Percentiles rank a stretch among this genome's conserved stretches.
phyloP scores from a whole-genome alignment of 2,113 vertebrate species.

The Synodontis membranacea region DNA sequence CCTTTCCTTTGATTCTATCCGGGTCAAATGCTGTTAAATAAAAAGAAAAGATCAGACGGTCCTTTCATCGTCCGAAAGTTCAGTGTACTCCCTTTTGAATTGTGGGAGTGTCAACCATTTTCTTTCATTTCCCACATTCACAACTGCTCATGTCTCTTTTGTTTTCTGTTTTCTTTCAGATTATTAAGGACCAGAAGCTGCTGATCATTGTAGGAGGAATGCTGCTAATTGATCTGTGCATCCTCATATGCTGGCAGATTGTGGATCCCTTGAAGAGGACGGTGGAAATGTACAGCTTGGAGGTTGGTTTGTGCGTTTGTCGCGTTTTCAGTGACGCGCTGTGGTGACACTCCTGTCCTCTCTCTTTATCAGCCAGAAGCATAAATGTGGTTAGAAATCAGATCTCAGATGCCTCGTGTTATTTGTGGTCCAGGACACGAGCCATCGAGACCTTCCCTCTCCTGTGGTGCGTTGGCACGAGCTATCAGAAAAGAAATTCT shows the following conservation, averaged over 20 bases:
- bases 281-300: constrained; percentile 96
- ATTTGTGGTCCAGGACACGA: constrained; percentile 70
- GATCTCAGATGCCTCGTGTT: constrained; percentile 51
- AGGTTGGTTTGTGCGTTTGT: constrained; percentile 75
- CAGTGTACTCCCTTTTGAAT: constrained; percentile 52
- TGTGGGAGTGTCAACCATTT: background rate
- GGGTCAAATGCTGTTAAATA: constrained; percentile 68
- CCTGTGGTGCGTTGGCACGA: constrained; percentile 66
- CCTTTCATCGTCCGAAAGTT: constrained; percentile 76
- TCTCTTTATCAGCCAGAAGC: constrained; percentile 22
- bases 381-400: constrained; percentile 23
- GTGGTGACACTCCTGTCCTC: background rate
- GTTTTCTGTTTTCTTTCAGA: constrained; percentile 74
- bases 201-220: constrained; percentile 98
- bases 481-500: constrained; percentile 62
- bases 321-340: background rate
- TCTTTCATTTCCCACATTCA: constrained; percentile 30
- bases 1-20: constrained; percentile 74
- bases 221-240: constrained; percentile 98
- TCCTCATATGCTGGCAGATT: constrained; percentile 99
- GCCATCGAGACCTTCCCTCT: constrained; percentile 49
- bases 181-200: constrained; percentile 99
- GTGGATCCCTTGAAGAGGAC: constrained; percentile 96
- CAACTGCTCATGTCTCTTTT: constrained; percentile 25
- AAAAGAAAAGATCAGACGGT: constrained; percentile 68